Percentiles rank a stretch among this genome's conserved stretches.
phyloP scores from a whole-genome alignment of 1,140 invertebrate genomes.

The Musca vetustissima region DNA sequence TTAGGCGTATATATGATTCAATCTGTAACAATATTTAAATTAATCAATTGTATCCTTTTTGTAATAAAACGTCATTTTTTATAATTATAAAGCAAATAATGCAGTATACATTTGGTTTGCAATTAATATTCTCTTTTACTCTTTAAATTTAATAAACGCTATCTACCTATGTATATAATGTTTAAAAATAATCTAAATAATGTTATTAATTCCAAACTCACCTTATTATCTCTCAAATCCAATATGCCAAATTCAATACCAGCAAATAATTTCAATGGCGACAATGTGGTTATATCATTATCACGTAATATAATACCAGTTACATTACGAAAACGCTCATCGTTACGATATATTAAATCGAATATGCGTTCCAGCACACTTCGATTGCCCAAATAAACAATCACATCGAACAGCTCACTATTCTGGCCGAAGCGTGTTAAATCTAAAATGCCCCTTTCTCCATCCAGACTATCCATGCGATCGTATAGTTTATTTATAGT shows the following conservation, averaged over 20 bases:
- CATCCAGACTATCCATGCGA: conserved; percentile 24
- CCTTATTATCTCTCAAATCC: conserved; percentile 29
- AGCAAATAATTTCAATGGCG: conserved; percentile 21
- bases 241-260: conserved; percentile 18
- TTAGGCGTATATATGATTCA: conserved; percentile 14
- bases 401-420: conserved; percentile 16
- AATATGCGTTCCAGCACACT: conserved; percentile 26
- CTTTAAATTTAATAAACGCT: too few relatives aligned
- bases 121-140: too few relatives aligned
- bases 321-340: conserved; percentile 25
- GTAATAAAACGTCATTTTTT: too few relatives aligned
- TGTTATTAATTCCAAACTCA: conserved; percentile 9
- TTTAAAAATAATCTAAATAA: too few relatives aligned
- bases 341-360: conserved; percentile 29
- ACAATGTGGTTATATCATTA: conserved; percentile 24
- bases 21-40: too few relatives aligned
- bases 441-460: conserved; percentile 24
- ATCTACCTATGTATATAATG: too few relatives aligned
- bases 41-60: too few relatives aligned
- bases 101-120: too few relatives aligned
- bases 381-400: conserved; percentile 27
- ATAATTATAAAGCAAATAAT: too few relatives aligned
- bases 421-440: conserved; percentile 11
- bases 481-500: conserved; percentile 17
- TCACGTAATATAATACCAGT: conserved; percentile 26